phyloP scores from a whole-genome alignment of 2,797 vertebrate species.

The Steatocranus sp. region DNA sequence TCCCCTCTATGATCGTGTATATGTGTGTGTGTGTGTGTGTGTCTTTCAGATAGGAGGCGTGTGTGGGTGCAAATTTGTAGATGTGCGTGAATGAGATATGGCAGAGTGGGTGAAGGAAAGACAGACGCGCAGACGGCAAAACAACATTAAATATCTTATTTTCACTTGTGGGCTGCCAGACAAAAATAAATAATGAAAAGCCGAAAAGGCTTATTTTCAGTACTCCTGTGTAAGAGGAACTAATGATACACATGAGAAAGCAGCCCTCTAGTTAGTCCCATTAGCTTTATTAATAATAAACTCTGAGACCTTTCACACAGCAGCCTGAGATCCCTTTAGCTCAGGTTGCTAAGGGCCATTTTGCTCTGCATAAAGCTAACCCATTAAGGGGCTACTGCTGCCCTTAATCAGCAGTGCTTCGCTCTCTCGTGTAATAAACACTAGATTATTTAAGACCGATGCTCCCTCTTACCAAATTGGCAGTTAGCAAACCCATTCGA shows the following conservation, averaged over 20 bases:
- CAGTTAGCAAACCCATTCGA: constrained; percentile 18
- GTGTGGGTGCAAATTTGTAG: constrained; percentile 38
- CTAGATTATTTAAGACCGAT: constrained; percentile 14
- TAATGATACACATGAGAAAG: constrained; percentile 54
- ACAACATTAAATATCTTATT: constrained; percentile 49
- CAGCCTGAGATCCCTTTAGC: constrained; percentile 26
- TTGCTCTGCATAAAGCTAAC: constrained; percentile 26
- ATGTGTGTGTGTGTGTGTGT: neutral
- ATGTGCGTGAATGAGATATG: constrained; percentile 11
- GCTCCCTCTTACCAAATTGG: constrained; percentile 12
- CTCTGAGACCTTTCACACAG: constrained; percentile 38
- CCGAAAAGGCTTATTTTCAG: constrained; percentile 22
- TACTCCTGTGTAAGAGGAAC: constrained; percentile 27
- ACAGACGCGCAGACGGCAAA: constrained; percentile 30
- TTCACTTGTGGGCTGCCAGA: constrained; percentile 19
- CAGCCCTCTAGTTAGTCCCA: constrained; percentile 43
- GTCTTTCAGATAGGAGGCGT: neutral
- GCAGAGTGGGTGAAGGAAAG: constrained; percentile 23
- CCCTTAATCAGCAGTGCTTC: constrained; percentile 23
- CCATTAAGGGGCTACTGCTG: constrained; percentile 15
- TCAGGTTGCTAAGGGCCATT: constrained; percentile 40
- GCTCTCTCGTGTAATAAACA: constrained; percentile 19
- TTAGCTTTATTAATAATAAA: constrained; percentile 58
- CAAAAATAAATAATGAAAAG: constrained; percentile 8
- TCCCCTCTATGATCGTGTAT: neutral